These are phyloP conservation scores for Lepidocolaptes lacrymiger DNA, from an alignment of 2,797 vertebrate species.

Conservation along the genomic window DNA sequence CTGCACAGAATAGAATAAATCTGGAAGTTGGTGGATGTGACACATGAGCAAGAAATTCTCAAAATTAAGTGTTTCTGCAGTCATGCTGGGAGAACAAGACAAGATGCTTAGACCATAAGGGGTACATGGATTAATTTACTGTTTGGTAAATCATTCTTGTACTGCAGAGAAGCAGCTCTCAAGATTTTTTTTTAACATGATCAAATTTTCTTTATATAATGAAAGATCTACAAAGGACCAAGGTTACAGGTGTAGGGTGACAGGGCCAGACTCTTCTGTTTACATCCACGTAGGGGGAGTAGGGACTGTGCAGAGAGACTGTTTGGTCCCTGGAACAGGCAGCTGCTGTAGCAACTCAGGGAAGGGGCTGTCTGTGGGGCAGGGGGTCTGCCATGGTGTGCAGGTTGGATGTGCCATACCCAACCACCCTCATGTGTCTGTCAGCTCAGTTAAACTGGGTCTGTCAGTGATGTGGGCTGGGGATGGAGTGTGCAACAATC, in stretches of 20 bases:
- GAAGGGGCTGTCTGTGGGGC: neutral
- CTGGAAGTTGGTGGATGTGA: neutral
- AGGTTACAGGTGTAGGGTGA: neutral
- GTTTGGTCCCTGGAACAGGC: neutral
- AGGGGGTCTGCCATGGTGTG: neutral
- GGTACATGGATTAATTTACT: neutral
- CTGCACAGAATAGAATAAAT: neutral
- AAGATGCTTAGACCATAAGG: neutral
- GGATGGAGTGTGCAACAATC: neutral
- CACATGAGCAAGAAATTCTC: neutral
- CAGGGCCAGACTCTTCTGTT: neutral
- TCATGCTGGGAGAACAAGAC: neutral
- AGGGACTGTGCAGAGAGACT: neutral
- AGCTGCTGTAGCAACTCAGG: neutral
- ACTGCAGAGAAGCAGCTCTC: neutral
- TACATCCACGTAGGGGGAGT: accelerated
- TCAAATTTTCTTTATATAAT: neutral
- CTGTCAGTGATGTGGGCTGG: neutral
- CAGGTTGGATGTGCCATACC: neutral
- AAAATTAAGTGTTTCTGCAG: neutral
- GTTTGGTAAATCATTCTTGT: neutral
- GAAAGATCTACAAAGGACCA: neutral
- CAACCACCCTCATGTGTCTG: accelerated
- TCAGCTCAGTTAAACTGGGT: neutral
- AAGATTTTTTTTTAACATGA: neutral